Percentiles rank a stretch among this genome's conserved stretches.
phyloP scores from a whole-genome alignment of 2,113 vertebrate genomes.

The Crocuta crocuta region DNA sequence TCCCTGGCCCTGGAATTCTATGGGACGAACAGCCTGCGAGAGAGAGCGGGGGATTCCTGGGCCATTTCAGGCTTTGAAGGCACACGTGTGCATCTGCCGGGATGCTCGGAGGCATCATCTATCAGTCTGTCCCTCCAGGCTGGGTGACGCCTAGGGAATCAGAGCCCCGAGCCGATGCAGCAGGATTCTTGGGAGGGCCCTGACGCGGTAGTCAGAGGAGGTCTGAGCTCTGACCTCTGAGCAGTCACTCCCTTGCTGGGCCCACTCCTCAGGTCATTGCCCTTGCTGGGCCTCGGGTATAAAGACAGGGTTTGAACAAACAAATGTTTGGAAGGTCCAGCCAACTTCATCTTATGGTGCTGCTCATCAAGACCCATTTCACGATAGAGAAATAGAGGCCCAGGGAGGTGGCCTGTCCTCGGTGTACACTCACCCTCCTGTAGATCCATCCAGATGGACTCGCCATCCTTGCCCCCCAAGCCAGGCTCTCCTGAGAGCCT shows the following conservation, averaged over 20 bases:
- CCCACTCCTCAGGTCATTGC: background rate
- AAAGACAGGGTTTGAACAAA: background rate
- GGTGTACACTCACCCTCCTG: background rate
- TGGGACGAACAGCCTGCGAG: background rate
- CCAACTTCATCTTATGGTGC: background rate
- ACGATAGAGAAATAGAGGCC: background rate
- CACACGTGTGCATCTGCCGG: background rate
- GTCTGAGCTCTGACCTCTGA: background rate
- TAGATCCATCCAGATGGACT: background rate
- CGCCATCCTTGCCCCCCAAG: background rate
- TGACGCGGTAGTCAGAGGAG: background rate
- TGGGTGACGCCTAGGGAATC: fast-evolving
- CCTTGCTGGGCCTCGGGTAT: background rate
- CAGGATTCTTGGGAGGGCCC: background rate
- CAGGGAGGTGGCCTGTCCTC: background rate
- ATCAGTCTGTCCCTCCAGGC: background rate
- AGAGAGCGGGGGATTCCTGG: too few relatives aligned
- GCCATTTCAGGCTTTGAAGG: background rate
- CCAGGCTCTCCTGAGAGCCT: background rate
- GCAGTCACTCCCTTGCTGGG: background rate
- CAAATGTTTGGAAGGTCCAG: fast-evolving
- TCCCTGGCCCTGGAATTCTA: background rate
- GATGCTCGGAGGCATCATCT: background rate
- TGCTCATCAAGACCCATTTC: background rate
- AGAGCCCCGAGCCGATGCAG: background rate